Evolutionary conservation across 2,797 vertebrate species (phyloP), one percentile per base, ranked within the genome.

Genomic region (Arctocebus calabarensis): DNA sequence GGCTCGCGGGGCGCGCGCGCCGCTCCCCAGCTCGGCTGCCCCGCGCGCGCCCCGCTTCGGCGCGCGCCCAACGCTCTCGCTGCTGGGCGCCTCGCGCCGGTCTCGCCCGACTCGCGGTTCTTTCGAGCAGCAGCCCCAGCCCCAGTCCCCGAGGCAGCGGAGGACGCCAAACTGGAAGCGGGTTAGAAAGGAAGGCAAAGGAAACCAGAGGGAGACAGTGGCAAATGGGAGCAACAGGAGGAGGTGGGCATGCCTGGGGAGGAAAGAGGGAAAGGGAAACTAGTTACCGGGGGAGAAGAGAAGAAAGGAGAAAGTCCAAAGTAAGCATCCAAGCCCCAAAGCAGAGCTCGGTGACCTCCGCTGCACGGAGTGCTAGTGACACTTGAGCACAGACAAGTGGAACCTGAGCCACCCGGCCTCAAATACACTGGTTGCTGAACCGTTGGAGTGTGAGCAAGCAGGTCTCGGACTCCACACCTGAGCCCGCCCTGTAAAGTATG

Each of bases 401-500:
- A 96, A 97, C 95, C 86, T 90, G 96, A 96, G 88, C 88, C 95
- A 90, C 74, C 22, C 7, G 52, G 94, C 93, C 94, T 96, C 95
- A 94, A 88, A 90, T 75, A 89, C 66, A 34, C 84, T 79, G 74
- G 82, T 90, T 88, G 88, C 94, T 86, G 45, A 92, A 95, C 88
- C 90, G 85, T 73, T 66, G 3, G 40, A 88, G 88, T 91, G 92
- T 96, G 82, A 96, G 12, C 68, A 90, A 71, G 88, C 92, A 96
- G 96, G 96, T 96, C 61, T 95, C 32, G 11, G 75, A 91, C 73
- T 82, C 92, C 94, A 93, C 93, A 96, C 95, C 88, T 96, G 93
- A 96, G 81, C 79, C 83, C 48, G 27, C 40, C 59, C 84, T 90
- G 61, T 55, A 40, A 88, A 95, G 74, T 74, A 16, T 45, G 48